These are phyloP conservation scores for Spheniscus humboldti DNA, from an alignment of 2,797 vertebrate species.

Conservation along the genomic window DNA sequence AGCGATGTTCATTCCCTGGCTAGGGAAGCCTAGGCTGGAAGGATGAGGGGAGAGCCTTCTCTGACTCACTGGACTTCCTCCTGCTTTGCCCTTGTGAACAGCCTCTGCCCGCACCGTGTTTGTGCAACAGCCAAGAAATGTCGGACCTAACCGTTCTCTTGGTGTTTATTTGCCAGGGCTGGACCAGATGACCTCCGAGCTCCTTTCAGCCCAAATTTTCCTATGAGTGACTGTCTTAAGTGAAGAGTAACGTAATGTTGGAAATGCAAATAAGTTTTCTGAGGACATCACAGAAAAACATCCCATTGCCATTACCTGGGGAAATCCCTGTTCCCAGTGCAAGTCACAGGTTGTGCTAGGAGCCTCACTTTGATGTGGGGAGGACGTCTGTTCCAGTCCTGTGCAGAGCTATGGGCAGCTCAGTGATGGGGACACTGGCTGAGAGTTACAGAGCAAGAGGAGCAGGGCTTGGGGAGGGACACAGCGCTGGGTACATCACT, in stretches of 20 bases:
- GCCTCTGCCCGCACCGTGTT: accelerated
- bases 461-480: background rate
- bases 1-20: background rate
- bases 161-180: background rate
- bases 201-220: background rate
- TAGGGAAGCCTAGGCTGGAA: background rate
- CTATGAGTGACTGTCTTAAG: background rate
- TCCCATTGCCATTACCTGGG: background rate
- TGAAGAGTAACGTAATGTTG: background rate
- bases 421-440: accelerated
- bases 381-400: background rate
- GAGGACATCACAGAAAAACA: background rate
- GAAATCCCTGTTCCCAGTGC: background rate
- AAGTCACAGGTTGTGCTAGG: background rate
- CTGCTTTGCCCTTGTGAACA: background rate
- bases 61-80: background rate
- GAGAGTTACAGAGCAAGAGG: background rate
- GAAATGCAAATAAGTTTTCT: background rate
- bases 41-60: background rate
- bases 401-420: background rate
- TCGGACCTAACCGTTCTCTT: accelerated
- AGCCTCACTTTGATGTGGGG: background rate
- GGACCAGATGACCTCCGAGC: background rate
- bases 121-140: background rate
- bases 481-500: background rate